phyloP scores from a whole-genome alignment of 2,797 vertebrate species.

The Emydoidea blandingii region DNA sequence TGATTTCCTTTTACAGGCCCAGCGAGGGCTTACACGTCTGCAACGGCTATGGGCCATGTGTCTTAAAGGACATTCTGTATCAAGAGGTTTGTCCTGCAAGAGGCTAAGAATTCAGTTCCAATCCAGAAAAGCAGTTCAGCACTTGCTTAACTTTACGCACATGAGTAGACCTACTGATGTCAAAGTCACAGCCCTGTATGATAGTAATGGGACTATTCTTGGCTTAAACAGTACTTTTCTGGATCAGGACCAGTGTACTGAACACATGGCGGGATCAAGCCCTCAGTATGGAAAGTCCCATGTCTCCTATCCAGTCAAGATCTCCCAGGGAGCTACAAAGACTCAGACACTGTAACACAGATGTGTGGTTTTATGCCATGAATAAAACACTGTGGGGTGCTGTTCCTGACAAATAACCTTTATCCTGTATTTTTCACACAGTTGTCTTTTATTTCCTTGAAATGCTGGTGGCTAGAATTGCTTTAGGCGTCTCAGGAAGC shows the following conservation, averaged over 20 bases:
- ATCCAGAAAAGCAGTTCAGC: not conserved
- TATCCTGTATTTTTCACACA: not conserved
- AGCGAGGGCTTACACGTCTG: not conserved
- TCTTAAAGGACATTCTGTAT: not conserved
- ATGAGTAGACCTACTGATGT: not conserved
- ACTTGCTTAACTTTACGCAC: not conserved
- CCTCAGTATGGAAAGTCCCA: not conserved
- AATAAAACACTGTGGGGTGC: constrained; percentile 44
- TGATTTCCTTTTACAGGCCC: not conserved
- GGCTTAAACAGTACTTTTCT: not conserved
- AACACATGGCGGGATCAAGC: not conserved
- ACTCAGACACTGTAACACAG: constrained; percentile 34
- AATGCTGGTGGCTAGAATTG: constrained; percentile 63
- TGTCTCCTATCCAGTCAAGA: not conserved
- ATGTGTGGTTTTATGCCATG: constrained; percentile 53
- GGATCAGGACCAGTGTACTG: not conserved
- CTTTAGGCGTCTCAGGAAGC: constrained; percentile 71
- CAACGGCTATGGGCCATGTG: not conserved
- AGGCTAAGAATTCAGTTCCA: not conserved
- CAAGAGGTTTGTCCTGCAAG: not conserved
- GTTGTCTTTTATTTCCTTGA: constrained; percentile 59
- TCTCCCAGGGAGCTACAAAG: constrained; percentile 38
- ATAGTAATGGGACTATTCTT: not conserved
- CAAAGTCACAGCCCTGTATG: not conserved
- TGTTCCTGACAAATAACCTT: constrained; percentile 35